Evolutionary conservation across 2,888 invertebrate species (phyloP).

Genomic region (Erannis defoliaria): DNA sequence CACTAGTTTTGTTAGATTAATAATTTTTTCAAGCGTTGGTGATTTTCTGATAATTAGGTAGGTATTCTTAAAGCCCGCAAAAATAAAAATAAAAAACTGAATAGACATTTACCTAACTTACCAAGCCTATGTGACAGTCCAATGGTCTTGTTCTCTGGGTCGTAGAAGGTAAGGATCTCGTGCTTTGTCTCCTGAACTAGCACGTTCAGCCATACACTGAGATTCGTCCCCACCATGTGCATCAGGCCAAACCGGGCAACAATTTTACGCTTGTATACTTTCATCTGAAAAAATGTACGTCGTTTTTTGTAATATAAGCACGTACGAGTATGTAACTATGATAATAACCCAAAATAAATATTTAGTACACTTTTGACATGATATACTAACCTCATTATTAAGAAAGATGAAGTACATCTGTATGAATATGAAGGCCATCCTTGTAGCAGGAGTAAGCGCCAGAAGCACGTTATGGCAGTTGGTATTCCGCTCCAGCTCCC

Average conservation of each 20-base stretch:
- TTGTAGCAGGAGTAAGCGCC: constrained; percentile 95
- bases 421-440: constrained; percentile 98
- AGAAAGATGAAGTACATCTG: constrained; percentile 99
- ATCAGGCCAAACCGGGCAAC: constrained; percentile 98
- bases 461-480: constrained; percentile 96
- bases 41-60: neutral
- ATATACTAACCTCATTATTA: constrained; percentile 93
- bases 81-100: neutral
- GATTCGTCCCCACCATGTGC: constrained; percentile 99
- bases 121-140: constrained; percentile 92
- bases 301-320: neutral
- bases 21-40: no score
- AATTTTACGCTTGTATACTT: constrained; percentile 94
- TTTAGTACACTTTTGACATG: neutral
- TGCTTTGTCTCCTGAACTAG: constrained; percentile 98
- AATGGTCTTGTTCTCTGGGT: constrained; percentile 94
- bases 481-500: constrained; percentile 95
- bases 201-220: constrained; percentile 98
- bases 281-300: constrained; percentile 88
- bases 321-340: neutral
- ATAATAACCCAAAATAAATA: neutral
- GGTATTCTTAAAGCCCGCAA: neutral
- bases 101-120: constrained; percentile 60
- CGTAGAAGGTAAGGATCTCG: constrained; percentile 96
- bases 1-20: no score